phyloP scores from a whole-genome alignment of 2,888 invertebrate genomes.

The Stenichneumon culpator region DNA sequence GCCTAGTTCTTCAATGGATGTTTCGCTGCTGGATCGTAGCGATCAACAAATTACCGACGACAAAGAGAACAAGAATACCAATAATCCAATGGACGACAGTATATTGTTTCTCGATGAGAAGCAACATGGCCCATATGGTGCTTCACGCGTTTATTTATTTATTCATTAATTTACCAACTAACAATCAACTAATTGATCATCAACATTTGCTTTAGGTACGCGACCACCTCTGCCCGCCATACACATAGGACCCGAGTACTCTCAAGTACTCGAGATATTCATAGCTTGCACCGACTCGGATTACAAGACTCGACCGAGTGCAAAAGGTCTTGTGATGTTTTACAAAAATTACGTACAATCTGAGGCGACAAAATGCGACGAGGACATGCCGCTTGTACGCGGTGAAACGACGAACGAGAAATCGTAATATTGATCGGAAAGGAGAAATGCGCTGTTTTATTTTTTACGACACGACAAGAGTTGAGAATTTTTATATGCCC shows the following conservation, averaged over 20 bases:
- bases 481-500: neutral
- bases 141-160: neutral
- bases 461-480: neutral
- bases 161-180: neutral
- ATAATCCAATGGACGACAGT: constrained; percentile 74
- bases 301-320: constrained; percentile 88
- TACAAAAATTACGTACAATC: constrained; percentile 82
- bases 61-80: constrained; percentile 70
- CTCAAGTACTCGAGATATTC: constrained; percentile 89
- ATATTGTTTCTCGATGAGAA: constrained; percentile 67
- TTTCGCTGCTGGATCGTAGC: constrained; percentile 59
- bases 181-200: neutral
- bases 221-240: constrained; percentile 90
- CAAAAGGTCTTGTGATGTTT: constrained; percentile 86
- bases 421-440: neutral
- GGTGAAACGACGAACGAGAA: neutral
- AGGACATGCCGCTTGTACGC: neutral
- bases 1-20: constrained; percentile 72
- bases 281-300: constrained; percentile 89
- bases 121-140: constrained; percentile 71
- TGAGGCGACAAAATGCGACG: constrained; percentile 31
- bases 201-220: constrained; percentile 86
- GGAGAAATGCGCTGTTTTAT: neutral
- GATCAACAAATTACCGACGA: constrained; percentile 23
- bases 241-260: constrained; percentile 87